Evolutionary conservation across 35 echinoderm and acorn worm species (phyloP), one percentile per base, ranked within the genome.

Genomic region (Heliocidaris erythrogramma): DNA sequence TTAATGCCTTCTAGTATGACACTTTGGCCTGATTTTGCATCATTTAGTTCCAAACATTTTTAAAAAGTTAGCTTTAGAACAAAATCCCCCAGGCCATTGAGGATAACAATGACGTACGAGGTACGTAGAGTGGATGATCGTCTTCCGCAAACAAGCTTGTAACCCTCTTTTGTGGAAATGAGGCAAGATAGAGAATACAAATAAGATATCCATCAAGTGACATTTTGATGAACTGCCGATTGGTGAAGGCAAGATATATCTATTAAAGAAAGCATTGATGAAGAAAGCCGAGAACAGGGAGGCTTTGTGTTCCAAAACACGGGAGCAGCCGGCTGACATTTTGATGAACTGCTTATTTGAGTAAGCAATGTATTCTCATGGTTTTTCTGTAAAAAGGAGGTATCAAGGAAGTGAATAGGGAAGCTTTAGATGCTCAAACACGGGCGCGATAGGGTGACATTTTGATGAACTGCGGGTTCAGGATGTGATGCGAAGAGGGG

Each of bases 261-360:
- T 78, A 78, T 78, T 78, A 78, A 56, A 78, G 65, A 78, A 78
- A 78, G 65, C 65, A 4, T 78, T 78, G 65, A 78, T 78, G 65
- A 78, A 78, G 65, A n/a, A 21, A n/a, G 14, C 65, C 65, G 17
- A 78, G 65, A 78, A 21, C 17, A 24, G 65, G 17, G 65, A 78
- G 21, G 27, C 65, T 78, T n/a, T 2, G 21, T 69, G 60, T 18
- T 21, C 21, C 17, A 1, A 78, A 78, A 78, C 65, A n/a, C 65
- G 65, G 27, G 65, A 78, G 65, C 14, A 78, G 65, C 27, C 17
- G 65, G 65, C 65, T 78, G 65, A 78, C 65, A 78, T 78, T 78
- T 78, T 78, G 65, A 18, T 78, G 65, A 78, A 78, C 21, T 78
- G 65, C 65, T 24, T 78, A 6, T 69, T 69, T 69, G 60, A 69